Conservation (phyloP, 2,113 vertebrate species). For the rat (Rattus norvegicus) region DNA sequence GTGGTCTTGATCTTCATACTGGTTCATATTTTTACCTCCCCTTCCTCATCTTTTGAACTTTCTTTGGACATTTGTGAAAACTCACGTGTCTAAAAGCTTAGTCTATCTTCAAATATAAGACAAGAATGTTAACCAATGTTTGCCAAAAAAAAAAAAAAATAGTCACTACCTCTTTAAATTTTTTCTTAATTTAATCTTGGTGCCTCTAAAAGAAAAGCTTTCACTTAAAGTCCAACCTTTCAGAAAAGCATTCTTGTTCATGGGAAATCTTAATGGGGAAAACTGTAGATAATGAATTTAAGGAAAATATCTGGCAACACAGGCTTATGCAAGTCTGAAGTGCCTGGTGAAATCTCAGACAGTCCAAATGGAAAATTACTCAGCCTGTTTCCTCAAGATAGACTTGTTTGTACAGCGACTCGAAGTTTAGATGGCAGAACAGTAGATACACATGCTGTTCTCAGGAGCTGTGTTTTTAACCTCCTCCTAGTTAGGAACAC, state of each 20-base stretch:
- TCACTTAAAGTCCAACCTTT: constrained; percentile 37
- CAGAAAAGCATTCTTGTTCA: constrained; percentile 56
- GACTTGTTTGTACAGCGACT: constrained; percentile 79
- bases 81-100: background rate
- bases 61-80: constrained; percentile 41
- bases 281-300: constrained; percentile 58
- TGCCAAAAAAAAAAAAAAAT: background rate
- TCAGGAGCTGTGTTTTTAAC: constrained; percentile 72
- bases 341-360: constrained; percentile 67
- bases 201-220: constrained; percentile 58
- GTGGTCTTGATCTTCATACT: constrained; percentile 13
- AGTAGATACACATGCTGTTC: constrained; percentile 65
- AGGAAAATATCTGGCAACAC: constrained; percentile 68
- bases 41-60: constrained; percentile 21
- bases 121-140: background rate
- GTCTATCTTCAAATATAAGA: background rate
- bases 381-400: constrained; percentile 84
- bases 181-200: constrained; percentile 49
- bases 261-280: constrained; percentile 58
- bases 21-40: constrained; percentile 38
- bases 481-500: constrained; percentile 59
- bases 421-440: constrained; percentile 63
- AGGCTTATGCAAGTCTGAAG: constrained; percentile 60
- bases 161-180: constrained; percentile 46
- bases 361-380: constrained; percentile 85